These are phyloP conservation scores for Podarcis muralis DNA, from an alignment of 2,113 vertebrate species.

Conservation along the genomic window DNA sequence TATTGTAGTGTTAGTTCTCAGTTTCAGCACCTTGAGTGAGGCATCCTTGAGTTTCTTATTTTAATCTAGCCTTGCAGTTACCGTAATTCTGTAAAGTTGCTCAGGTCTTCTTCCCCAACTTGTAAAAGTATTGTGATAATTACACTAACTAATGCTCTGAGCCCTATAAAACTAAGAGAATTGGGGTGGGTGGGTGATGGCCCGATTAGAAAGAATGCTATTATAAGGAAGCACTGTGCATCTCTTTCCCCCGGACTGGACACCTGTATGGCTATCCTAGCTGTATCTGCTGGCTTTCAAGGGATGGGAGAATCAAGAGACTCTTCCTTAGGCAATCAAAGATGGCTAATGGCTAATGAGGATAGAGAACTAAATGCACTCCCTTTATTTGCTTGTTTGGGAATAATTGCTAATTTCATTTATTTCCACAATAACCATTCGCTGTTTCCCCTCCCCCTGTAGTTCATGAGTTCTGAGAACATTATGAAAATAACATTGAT, in stretches of 20 bases:
- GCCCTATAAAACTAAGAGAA: background rate
- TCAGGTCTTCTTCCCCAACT: background rate
- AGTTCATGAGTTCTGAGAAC: conserved; percentile 13
- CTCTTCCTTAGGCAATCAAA: background rate
- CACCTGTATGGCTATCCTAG: background rate
- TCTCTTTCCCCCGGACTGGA: background rate
- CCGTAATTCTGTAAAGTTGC: background rate
- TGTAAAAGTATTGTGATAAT: background rate
- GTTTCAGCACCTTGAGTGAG: background rate
- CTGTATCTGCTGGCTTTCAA: background rate
- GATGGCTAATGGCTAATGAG: background rate
- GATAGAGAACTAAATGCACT: background rate
- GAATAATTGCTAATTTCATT: background rate
- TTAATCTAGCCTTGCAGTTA: background rate
- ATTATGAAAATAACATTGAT: conserved; percentile 19
- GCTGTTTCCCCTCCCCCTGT: conserved; percentile 4
- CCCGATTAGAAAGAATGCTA: background rate
- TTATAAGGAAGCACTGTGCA: no score
- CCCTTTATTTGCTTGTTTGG: background rate
- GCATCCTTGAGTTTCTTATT: background rate
- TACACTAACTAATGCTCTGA: background rate
- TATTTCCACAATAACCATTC: background rate
- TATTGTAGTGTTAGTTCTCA: background rate
- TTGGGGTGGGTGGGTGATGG: no score
- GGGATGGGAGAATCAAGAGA: background rate